Conservation (phyloP, 2,888 invertebrate species). For the Drosophila rubida region DNA sequence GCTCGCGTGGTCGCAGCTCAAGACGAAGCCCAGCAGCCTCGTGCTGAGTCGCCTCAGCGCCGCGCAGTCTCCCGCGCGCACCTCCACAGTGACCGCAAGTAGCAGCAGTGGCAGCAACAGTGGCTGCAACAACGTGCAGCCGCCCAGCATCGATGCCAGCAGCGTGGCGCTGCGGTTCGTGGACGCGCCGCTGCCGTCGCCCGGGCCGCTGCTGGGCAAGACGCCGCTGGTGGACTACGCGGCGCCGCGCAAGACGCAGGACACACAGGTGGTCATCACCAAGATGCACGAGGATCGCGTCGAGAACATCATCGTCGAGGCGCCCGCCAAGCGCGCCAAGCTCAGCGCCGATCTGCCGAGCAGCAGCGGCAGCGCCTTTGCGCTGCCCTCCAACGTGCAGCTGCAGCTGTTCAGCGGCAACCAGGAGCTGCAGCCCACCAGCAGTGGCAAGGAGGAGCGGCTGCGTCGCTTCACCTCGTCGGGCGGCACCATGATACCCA, state of each 20-base stretch:
- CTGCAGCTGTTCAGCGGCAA: conserved; percentile 33
- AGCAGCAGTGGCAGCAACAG: background rate
- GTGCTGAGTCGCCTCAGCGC: conserved; percentile 85
- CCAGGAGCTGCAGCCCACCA: background rate
- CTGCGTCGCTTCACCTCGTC: conserved; percentile 82
- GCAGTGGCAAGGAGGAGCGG: conserved; percentile 72
- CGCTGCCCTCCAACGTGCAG: conserved; percentile 38
- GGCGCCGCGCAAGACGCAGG: conserved; percentile 74
- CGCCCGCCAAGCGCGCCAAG: conserved; percentile 66
- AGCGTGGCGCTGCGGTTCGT: conserved; percentile 84
- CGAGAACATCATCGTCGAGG: conserved; percentile 41
- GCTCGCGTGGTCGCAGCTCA: conserved; percentile 84
- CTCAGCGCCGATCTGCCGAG: conserved; percentile 25
- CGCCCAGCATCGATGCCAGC: conserved; percentile 36
- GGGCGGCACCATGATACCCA: conserved; percentile 87
- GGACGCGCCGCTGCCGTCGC: conserved; percentile 90
- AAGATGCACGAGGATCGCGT: conserved; percentile 84
- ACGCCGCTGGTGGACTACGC: conserved; percentile 91
- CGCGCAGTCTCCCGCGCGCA: conserved; percentile 73
- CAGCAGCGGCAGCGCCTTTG: conserved; percentile 6
- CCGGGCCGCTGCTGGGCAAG: conserved; percentile 92
- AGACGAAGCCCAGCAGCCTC: conserved; percentile 87
- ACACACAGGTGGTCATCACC: conserved; percentile 82
- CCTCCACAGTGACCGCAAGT: conserved; percentile 47
- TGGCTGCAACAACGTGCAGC: conserved; percentile 3